phyloP scores from a whole-genome alignment of 2,797 vertebrate species.

The Discoglossus pictus region DNA sequence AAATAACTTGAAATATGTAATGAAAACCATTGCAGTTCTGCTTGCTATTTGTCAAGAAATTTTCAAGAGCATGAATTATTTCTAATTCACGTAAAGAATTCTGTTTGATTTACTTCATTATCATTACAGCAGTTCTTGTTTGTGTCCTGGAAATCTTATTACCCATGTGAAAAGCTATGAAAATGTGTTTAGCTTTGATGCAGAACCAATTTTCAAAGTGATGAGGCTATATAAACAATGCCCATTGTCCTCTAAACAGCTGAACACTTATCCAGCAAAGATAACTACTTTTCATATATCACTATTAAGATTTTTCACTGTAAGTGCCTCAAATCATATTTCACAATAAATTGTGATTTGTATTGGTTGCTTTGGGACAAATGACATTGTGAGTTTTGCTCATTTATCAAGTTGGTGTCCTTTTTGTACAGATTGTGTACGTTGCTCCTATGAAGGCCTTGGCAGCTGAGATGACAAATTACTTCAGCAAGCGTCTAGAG shows the following conservation, averaged over 20 bases:
- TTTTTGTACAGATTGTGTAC: constrained; percentile 87
- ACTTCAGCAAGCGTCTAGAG: constrained; percentile 95
- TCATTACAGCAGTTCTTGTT: constrained; percentile 55
- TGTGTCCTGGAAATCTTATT: constrained; percentile 65
- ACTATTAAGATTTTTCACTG: constrained; percentile 78
- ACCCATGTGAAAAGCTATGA: constrained; percentile 61
- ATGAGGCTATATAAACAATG: constrained; percentile 68
- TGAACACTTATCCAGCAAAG: constrained; percentile 64
- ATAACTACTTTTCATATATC: constrained; percentile 81
- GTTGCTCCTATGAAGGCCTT: constrained; percentile 98
- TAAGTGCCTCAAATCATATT: constrained; percentile 75
- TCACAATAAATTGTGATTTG: constrained; percentile 83
- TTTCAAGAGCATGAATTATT: constrained; percentile 57
- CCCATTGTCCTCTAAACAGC: constrained; percentile 69
- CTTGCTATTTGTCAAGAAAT: constrained; percentile 52
- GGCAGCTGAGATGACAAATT: constrained; percentile 98
- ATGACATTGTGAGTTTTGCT: constrained; percentile 71
- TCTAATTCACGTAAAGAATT: constrained; percentile 50
- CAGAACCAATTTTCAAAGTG: constrained; percentile 64
- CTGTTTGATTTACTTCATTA: constrained; percentile 60
- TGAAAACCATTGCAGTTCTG: constrained; percentile 44
- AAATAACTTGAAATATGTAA: constrained; percentile 50
- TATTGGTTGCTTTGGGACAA: constrained; percentile 81
- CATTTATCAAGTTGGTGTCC: constrained; percentile 82
- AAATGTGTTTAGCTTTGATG: constrained; percentile 64